These are phyloP conservation scores for Phrynocephalus forsythii DNA, from an alignment of 2,797 vertebrate species.

Conservation along the genomic window DNA sequence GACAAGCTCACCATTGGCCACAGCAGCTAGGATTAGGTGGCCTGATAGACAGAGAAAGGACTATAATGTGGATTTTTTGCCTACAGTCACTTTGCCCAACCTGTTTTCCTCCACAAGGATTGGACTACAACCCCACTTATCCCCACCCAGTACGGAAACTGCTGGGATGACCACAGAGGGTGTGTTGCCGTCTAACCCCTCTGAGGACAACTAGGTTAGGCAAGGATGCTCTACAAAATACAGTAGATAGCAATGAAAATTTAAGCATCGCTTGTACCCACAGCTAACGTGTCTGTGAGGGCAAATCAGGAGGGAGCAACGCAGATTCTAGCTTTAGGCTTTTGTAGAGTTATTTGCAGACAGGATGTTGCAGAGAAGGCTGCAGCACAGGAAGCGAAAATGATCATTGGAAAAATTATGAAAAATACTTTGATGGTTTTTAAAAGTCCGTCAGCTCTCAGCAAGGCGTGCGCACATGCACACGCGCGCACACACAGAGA, in stretches of 20 bases:
- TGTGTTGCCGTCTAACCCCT: neutral
- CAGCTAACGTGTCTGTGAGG: conserved; percentile 32
- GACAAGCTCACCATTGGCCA: too few species aligned
- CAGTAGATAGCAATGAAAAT: neutral
- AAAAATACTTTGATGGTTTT: conserved; percentile 64
- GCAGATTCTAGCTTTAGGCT: conserved; percentile 56
- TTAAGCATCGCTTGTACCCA: neutral
- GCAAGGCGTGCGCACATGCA: conserved; percentile 17
- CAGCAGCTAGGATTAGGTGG: too few species aligned
- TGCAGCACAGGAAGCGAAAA: conserved; percentile 48
- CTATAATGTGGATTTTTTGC: too few species aligned
- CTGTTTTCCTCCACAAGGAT: neutral
- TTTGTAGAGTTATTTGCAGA: conserved; percentile 38
- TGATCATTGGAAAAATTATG: conserved; percentile 69
- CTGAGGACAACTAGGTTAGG: neutral
- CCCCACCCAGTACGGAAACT: neutral
- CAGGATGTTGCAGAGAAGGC: neutral
- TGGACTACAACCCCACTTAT: neutral
- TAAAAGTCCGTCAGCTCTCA: conserved; percentile 52
- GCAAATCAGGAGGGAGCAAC: conserved; percentile 17
- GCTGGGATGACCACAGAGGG: neutral
- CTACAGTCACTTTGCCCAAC: neutral
- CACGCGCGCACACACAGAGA: too few species aligned
- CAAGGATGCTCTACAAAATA: neutral
- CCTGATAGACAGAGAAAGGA: too few species aligned